These are phyloP conservation scores for Mycteria americana DNA, from an alignment of 2,797 vertebrate genomes.

Conservation along the genomic window DNA sequence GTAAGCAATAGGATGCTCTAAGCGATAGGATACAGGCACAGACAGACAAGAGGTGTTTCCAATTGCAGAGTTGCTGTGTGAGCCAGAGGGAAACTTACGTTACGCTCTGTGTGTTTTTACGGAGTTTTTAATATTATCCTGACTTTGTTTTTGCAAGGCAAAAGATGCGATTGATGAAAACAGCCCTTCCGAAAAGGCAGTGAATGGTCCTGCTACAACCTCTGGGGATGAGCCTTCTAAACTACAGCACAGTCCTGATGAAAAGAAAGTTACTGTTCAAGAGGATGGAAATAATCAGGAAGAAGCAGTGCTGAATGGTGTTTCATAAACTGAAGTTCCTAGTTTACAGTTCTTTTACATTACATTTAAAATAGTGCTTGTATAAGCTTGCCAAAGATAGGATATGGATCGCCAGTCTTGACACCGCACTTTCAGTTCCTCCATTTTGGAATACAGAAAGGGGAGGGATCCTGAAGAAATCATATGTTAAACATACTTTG, in stretches of 20 bases:
- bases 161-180: constrained; percentile 90
- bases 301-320: constrained; percentile 89
- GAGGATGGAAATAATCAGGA: constrained; percentile 82
- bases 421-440: constrained; percentile 91
- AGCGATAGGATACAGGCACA: not conserved
- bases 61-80: not conserved
- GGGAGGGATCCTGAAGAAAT: constrained; percentile 84
- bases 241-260: constrained; percentile 77
- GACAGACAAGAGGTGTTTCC: not conserved
- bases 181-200: constrained; percentile 79
- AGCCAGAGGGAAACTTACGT: not conserved
- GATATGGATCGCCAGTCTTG: constrained; percentile 89
- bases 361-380: constrained; percentile 96
- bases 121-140: not conserved
- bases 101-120: accelerated
- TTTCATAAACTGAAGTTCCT: constrained; percentile 89
- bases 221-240: constrained; percentile 77
- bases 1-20: not conserved
- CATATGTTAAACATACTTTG: constrained; percentile 85
- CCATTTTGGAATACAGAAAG: constrained; percentile 87
- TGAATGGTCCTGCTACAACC: constrained; percentile 83
- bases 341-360: constrained; percentile 88
- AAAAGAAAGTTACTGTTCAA: constrained; percentile 79
- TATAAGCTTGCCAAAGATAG: constrained; percentile 99
- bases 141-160: constrained; percentile 68